A percentile compares a stretch with the other conserved stretches of the same genome.
These are phyloP conservation scores for Meandrina meandrites DNA, from an alignment of 92 coral and sea anemone genomes.

Conservation along the genomic window DNA sequence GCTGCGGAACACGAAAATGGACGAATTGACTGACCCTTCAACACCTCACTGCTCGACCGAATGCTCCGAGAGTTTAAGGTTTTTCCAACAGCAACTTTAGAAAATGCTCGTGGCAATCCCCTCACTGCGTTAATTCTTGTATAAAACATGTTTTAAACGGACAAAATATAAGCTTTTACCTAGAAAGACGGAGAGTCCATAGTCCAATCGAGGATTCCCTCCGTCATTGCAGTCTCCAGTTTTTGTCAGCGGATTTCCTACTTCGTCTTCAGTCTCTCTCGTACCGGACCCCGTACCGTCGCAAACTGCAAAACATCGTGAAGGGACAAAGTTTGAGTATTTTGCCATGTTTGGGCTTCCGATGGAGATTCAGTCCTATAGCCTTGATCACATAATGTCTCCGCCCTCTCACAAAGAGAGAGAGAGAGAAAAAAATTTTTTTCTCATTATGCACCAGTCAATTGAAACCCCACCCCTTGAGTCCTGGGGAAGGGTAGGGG, in stretches of 20 bases:
- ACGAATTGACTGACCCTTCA: slow-evolving; percentile 13
- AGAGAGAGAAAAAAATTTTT: no score
- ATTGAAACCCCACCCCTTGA: no score
- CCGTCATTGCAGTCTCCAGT: not conserved
- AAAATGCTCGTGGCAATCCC: slow-evolving; percentile 3
- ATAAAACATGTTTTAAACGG: slow-evolving; percentile 18
- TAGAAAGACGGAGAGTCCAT: not conserved
- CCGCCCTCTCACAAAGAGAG: no score
- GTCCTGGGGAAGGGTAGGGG: no score
- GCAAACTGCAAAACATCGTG: not conserved
- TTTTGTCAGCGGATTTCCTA: not conserved
- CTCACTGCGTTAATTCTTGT: not conserved
- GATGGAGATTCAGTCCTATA: no score
- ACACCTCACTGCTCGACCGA: not conserved
- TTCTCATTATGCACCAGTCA: no score
- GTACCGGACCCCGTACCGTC: no score
- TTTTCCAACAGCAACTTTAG: not conserved
- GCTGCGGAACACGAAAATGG: slow-evolving; percentile 46
- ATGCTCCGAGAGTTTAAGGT: not conserved
- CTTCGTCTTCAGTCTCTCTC: not conserved
- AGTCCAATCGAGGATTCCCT: not conserved
- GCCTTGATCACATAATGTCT: no score
- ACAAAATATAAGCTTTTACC: slow-evolving; percentile 1
- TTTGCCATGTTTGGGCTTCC: no score
- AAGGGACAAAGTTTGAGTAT: not conserved